Conservation (phyloP, 2,888 invertebrate species). For the Coleophora deauratella region DNA sequence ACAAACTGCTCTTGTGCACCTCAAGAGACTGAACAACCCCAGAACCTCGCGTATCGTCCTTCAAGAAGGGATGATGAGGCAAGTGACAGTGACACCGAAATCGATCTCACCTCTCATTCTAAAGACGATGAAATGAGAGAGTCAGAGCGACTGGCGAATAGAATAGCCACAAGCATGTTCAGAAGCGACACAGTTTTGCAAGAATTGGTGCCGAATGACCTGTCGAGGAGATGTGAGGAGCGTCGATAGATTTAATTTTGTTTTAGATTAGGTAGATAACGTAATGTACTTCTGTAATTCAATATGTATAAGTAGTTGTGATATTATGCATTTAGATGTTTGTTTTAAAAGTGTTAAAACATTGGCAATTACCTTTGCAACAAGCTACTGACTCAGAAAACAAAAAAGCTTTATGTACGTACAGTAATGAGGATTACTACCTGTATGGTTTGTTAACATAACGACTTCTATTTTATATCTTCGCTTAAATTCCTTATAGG, state of each 20-base stretch:
- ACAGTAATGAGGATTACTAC: too few relatives aligned
- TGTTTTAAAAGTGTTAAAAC: too few relatives aligned
- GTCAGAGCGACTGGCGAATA: conserved; percentile 54
- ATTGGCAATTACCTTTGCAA: too few relatives aligned
- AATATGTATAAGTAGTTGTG: too few relatives aligned
- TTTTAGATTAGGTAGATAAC: neutral
- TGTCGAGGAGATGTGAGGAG: conserved; percentile 27
- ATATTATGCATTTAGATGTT: too few relatives aligned
- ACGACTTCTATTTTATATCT: too few relatives aligned
- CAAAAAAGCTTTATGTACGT: too few relatives aligned
- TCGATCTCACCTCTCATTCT: conserved; percentile 66
- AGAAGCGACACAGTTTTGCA: conserved; percentile 59
- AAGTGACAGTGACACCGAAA: conserved; percentile 66
- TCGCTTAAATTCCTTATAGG: too few relatives aligned
- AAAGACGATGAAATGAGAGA: conserved; percentile 65
- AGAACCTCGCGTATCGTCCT: conserved; percentile 53
- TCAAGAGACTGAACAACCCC: conserved; percentile 43
- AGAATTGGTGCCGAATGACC: conserved; percentile 65
- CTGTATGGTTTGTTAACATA: too few relatives aligned
- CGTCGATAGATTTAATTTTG: conserved; percentile 42
- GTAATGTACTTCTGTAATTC: too few relatives aligned
- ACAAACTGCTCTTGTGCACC: conserved; percentile 43
- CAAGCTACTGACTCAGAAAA: too few relatives aligned
- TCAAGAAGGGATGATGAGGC: conserved; percentile 35
- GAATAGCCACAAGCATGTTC: conserved; percentile 62